Conservation (phyloP, 2,797 vertebrate genomes). For the Thripadectes ignobilis region DNA sequence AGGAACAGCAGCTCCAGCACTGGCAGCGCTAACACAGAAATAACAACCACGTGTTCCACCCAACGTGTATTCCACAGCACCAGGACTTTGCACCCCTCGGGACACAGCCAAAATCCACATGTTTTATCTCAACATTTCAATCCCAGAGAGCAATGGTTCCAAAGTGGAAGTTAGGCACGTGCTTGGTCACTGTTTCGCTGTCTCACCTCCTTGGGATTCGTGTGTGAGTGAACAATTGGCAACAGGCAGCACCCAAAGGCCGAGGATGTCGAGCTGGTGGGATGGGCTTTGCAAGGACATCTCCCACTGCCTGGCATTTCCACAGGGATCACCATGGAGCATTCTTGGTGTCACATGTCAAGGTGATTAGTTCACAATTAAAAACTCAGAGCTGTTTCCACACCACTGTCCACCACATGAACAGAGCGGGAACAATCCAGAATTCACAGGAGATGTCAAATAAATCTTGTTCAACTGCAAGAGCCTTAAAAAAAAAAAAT, state of each 20-base stretch:
- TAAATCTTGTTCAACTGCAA: neutral
- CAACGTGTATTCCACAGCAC: slow-evolving; percentile 32
- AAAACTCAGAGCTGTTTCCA: neutral
- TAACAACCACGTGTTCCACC: slow-evolving; percentile 61
- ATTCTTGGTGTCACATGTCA: neutral
- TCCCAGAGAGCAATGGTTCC: slow-evolving; percentile 46
- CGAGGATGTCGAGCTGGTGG: neutral
- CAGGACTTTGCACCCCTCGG: slow-evolving; percentile 45
- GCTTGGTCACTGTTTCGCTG: neutral
- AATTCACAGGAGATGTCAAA: neutral
- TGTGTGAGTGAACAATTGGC: slow-evolving; percentile 1
- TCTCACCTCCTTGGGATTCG: slow-evolving; percentile 27
- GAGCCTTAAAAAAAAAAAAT: neutral
- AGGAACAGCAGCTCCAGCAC: slow-evolving; percentile 60
- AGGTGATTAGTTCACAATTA: neutral
- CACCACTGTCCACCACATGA: neutral
- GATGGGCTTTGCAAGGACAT: neutral
- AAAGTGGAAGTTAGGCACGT: slow-evolving; percentile 20
- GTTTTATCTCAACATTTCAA: slow-evolving; percentile 74
- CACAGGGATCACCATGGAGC: neutral
- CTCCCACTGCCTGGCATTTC: neutral
- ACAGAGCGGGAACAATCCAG: neutral
- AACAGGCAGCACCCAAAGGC: slow-evolving; percentile 3
- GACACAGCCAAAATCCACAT: slow-evolving; percentile 54
- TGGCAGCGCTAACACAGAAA: slow-evolving; percentile 66